Conservation (phyloP, 1,140 invertebrate species). For the Meloidogyne exigua region DNA sequence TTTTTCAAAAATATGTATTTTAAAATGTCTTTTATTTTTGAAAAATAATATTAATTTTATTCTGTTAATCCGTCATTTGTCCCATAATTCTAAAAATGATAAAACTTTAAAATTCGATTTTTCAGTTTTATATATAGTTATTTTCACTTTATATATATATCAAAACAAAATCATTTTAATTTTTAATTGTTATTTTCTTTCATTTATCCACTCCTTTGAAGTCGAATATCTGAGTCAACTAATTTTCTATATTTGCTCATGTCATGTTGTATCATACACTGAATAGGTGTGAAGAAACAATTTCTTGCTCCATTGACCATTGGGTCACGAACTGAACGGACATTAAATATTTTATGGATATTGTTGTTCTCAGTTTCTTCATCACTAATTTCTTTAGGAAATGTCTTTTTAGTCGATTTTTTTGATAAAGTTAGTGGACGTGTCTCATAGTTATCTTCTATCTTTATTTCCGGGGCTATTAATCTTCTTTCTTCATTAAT, state of each 20-base stretch:
- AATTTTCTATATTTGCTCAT: conserved; percentile 15
- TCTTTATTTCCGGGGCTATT: neutral
- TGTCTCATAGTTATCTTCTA: neutral
- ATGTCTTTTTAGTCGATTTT: neutral
- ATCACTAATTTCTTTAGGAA: neutral
- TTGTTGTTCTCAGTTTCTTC: neutral
- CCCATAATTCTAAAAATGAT: neutral
- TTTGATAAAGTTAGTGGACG: neutral
- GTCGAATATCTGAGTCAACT: conserved; percentile 12
- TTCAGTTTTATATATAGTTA: neutral
- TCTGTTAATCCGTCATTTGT: neutral
- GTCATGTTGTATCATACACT: conserved; percentile 14
- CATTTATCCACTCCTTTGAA: neutral
- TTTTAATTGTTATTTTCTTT: neutral
- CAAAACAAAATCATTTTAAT: neutral
- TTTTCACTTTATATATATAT: neutral
- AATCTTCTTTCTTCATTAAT: neutral
- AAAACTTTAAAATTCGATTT: neutral
- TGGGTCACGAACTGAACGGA: neutral
- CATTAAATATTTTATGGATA: neutral
- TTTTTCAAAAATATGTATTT: no score
- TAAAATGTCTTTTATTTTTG: neutral
- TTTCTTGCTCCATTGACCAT: conserved; percentile 4
- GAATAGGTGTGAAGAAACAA: conserved; percentile 17
- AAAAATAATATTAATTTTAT: neutral